Conservation (phyloP, 2,888 invertebrate species). For the Gandaritis pyraliata region DNA sequence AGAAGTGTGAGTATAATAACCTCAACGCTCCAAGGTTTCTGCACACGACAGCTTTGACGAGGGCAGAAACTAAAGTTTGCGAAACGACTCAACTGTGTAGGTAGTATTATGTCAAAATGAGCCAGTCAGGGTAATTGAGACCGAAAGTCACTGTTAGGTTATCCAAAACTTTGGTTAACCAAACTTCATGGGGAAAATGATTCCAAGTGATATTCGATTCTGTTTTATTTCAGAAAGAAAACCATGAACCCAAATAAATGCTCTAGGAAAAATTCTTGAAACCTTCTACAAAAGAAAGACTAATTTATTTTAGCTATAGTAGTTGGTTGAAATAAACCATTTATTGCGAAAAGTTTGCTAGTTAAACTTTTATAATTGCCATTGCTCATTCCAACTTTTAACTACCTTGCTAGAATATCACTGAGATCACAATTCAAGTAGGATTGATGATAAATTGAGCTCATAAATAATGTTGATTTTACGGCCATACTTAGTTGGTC, state of each 20-base stretch:
- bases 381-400: slow-evolving; percentile 45
- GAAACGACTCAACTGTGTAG: slow-evolving; percentile 27
- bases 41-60: slow-evolving; percentile 51
- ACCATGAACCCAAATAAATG: neutral
- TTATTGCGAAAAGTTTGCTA: slow-evolving; percentile 47
- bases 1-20: slow-evolving; percentile 14
- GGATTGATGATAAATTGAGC: neutral
- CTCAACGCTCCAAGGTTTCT: slow-evolving; percentile 36
- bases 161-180: neutral
- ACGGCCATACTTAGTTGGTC: no score
- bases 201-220: neutral
- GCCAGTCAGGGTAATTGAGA: slow-evolving; percentile 3
- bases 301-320: slow-evolving; percentile 6
- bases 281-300: slow-evolving; percentile 1
- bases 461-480: no score
- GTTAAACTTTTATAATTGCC: slow-evolving; percentile 52
- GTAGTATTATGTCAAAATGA: slow-evolving; percentile 8
- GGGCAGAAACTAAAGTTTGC: slow-evolving; percentile 33
- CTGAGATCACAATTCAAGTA: slow-evolving; percentile 1
- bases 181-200: neutral
- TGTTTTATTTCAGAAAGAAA: neutral
- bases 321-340: slow-evolving; percentile 35
- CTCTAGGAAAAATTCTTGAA: neutral
- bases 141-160: neutral
- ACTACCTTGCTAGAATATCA: neutral